phyloP scores from a whole-genome alignment of 1,140 invertebrate species.

The Coptotermes formosanus region DNA sequence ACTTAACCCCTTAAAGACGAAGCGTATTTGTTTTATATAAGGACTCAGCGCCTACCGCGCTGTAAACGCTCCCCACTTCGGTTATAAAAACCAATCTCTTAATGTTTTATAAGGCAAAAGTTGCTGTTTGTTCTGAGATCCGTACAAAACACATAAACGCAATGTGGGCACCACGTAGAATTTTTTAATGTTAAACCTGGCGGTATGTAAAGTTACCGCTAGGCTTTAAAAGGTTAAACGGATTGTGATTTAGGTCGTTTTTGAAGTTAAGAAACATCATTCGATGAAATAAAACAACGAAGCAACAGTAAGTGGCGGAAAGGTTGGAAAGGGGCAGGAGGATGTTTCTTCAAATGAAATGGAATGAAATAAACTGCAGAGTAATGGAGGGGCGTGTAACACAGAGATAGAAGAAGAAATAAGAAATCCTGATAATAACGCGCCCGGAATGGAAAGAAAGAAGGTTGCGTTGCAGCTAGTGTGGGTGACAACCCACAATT shows the following conservation, averaged over 20 bases:
- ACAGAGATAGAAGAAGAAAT: slow-evolving; percentile 6
- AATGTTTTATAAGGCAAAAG: no score
- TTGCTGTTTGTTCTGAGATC: no score
- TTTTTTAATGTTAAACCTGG: no score
- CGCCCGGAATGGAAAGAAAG: not conserved
- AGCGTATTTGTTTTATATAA: no score
- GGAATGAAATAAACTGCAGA: slow-evolving; percentile 18
- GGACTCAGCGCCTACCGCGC: no score
- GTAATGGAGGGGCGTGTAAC: not conserved
- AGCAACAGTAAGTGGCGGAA: not conserved
- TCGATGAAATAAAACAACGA: not conserved
- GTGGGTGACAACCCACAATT: slow-evolving; percentile 10
- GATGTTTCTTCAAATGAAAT: slow-evolving; percentile 17
- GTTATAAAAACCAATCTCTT: no score
- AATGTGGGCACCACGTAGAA: no score
- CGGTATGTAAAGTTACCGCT: no score
- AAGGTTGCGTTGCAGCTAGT: not conserved
- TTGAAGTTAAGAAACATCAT: not conserved
- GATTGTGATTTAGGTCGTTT: not conserved
- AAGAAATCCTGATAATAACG: slow-evolving; percentile 16
- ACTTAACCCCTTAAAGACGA: no score
- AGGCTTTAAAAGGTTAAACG: no score
- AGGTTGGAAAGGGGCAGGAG: not conserved
- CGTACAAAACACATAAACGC: no score
- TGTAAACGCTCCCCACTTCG: no score